Conservation (phyloP, 2,113 vertebrate genomes). For the Regulus satrapa region DNA sequence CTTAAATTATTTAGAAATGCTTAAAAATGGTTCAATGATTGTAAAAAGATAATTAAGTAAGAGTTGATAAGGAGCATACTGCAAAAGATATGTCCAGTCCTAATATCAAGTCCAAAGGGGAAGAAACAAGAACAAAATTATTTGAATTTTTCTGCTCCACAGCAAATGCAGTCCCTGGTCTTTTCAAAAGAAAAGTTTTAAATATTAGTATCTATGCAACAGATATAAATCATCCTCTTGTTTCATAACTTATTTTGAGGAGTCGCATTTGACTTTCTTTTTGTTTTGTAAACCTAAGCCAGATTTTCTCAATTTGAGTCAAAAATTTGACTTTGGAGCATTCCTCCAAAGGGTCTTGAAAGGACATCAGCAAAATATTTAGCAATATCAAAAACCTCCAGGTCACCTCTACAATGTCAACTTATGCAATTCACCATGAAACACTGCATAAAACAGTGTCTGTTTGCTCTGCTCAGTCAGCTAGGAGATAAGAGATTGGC, state of each 20-base stretch:
- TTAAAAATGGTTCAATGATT: background rate
- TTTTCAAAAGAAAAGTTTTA: background rate
- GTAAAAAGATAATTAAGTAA: background rate
- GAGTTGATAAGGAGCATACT: background rate
- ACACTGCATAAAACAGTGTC: background rate
- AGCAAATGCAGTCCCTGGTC: accelerated
- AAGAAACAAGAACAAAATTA: background rate
- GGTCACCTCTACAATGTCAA: background rate
- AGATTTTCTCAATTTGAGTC: background rate
- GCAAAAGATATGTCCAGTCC: background rate
- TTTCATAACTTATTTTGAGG: background rate
- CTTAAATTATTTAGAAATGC: background rate
- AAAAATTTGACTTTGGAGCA: background rate
- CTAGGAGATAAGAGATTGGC: background rate
- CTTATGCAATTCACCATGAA: background rate
- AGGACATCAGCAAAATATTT: background rate
- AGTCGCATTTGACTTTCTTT: background rate
- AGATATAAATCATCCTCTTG: background rate
- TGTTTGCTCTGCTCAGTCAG: background rate
- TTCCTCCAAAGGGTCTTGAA: background rate
- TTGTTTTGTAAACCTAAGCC: background rate
- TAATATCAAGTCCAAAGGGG: background rate
- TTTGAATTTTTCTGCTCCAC: background rate
- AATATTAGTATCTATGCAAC: background rate
- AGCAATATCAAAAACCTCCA: background rate